Conservation (phyloP, 2,797 vertebrate species). For the Enteromius unitaeniatus region DNA sequence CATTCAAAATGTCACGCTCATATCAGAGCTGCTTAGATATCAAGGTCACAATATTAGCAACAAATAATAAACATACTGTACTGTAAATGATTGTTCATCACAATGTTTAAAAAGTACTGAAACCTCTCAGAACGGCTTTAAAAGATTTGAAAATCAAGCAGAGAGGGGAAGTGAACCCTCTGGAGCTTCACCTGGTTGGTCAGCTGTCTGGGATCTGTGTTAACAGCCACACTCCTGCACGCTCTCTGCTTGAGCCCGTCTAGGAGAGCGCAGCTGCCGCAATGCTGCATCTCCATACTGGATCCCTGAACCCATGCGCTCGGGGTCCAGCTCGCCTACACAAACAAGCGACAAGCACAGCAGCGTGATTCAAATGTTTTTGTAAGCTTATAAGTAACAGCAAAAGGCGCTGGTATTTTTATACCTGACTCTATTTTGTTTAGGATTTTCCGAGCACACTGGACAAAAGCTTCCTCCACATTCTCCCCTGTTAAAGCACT, state of each 20-base stretch:
- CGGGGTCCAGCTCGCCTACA: slow-evolving; percentile 91
- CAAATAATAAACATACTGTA: background rate
- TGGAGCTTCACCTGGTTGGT: slow-evolving; percentile 56
- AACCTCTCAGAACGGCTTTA: slow-evolving; percentile 5
- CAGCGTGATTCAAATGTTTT: background rate
- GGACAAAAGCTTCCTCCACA: slow-evolving; percentile 92
- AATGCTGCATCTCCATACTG: slow-evolving; percentile 90
- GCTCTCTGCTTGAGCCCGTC: slow-evolving; percentile 84
- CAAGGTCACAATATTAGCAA: background rate
- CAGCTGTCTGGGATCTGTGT: slow-evolving; percentile 55
- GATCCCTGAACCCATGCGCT: slow-evolving; percentile 94
- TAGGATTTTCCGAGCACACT: slow-evolving; percentile 92
- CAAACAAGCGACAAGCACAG: slow-evolving; percentile 4
- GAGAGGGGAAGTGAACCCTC: background rate
- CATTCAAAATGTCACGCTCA: background rate
- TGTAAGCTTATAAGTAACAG: background rate
- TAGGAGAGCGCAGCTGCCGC: slow-evolving; percentile 88
- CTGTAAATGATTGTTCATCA: background rate
- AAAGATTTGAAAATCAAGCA: background rate
- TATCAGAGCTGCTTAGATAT: background rate
- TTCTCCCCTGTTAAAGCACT: slow-evolving; percentile 93
- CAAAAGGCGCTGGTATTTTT: background rate
- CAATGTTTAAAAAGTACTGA: background rate
- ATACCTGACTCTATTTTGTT: slow-evolving; percentile 95
- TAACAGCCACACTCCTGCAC: slow-evolving; percentile 90